Percentiles rank a stretch among this genome's conserved stretches.
Conservation (phyloP, 2,113 vertebrate species). For the Hippoglossus stenolepis region DNA sequence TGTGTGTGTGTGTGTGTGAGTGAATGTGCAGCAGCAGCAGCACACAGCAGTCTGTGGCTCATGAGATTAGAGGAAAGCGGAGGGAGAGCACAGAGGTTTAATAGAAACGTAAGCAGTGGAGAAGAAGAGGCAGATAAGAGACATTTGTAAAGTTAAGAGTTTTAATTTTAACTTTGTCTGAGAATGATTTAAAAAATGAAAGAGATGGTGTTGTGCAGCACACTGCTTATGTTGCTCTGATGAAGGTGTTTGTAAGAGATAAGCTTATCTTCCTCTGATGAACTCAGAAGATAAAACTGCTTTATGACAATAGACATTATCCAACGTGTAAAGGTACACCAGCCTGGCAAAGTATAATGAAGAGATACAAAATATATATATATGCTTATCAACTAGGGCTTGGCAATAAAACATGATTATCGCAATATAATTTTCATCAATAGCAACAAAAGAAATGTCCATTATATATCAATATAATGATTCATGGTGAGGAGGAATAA, state of each 20-base stretch:
- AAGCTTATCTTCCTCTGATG: neutral
- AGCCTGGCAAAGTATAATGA: no score
- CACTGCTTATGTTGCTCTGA: neutral
- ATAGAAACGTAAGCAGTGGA: constrained; percentile 64
- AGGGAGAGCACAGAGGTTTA: constrained; percentile 66
- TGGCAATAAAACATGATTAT: neutral
- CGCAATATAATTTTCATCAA: neutral
- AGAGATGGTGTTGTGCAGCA: constrained; percentile 8
- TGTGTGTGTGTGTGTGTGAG: constrained; percentile 15
- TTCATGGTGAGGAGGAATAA: no score
- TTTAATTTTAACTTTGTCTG: constrained; percentile 48
- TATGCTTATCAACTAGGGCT: neutral
- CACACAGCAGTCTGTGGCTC: constrained; percentile 42
- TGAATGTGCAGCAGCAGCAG: constrained; percentile 36
- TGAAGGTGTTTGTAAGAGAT: no score
- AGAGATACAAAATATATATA: neutral
- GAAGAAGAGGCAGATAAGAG: constrained; percentile 56
- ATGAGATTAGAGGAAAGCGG: constrained; percentile 62
- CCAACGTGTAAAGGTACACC: no score
- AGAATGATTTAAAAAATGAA: constrained; percentile 15
- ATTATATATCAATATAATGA: no score
- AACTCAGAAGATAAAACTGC: neutral
- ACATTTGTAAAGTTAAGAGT: constrained; percentile 49
- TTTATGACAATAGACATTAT: neutral
- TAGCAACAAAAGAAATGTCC: no score